A percentile compares a stretch with the other conserved stretches of the same genome.
Evolutionary conservation across 1,140 invertebrate genomes (phyloP).

Genomic region (Drosophila repletoides): DNA sequence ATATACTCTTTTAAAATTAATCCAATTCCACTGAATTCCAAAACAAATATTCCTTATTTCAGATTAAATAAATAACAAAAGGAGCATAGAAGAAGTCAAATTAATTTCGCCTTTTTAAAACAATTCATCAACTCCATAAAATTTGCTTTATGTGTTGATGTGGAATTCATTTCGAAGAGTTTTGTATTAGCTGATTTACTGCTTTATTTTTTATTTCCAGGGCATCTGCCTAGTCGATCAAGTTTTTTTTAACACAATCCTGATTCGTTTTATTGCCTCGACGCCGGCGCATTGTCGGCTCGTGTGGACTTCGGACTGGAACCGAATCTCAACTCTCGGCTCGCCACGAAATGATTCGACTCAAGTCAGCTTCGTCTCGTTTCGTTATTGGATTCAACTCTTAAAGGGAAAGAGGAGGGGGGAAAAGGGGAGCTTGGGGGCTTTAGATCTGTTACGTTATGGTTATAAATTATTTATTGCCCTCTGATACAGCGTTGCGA

Average conservation of each 20-base stretch:
- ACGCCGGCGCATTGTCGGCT: constrained; percentile 55
- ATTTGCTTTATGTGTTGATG: too few relatives aligned
- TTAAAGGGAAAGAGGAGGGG: background rate
- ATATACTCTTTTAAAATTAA: too few relatives aligned
- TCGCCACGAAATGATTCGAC: background rate
- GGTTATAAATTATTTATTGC: constrained; percentile 77
- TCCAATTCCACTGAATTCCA: too few relatives aligned
- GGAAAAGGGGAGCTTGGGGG: background rate
- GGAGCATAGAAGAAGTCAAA: too few relatives aligned
- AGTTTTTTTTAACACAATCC: background rate
- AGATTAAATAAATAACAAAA: too few relatives aligned
- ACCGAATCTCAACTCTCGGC: constrained; percentile 16
- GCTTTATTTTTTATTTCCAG: background rate
- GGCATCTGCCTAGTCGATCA: background rate
- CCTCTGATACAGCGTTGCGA: constrained; percentile 40
- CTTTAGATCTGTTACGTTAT: constrained; percentile 55
- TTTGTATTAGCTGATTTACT: too few relatives aligned
- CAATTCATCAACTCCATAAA: too few relatives aligned
- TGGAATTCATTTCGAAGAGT: too few relatives aligned
- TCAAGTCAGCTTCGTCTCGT: constrained; percentile 12
- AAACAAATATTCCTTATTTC: too few relatives aligned
- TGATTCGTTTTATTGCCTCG: constrained; percentile 55
- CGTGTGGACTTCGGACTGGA: constrained; percentile 7
- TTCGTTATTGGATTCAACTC: constrained; percentile 1
- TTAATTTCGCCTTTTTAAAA: too few relatives aligned